These are phyloP conservation scores for Athrips mouffetella DNA, from an alignment of 2,888 invertebrate species.

Conservation along the genomic window DNA sequence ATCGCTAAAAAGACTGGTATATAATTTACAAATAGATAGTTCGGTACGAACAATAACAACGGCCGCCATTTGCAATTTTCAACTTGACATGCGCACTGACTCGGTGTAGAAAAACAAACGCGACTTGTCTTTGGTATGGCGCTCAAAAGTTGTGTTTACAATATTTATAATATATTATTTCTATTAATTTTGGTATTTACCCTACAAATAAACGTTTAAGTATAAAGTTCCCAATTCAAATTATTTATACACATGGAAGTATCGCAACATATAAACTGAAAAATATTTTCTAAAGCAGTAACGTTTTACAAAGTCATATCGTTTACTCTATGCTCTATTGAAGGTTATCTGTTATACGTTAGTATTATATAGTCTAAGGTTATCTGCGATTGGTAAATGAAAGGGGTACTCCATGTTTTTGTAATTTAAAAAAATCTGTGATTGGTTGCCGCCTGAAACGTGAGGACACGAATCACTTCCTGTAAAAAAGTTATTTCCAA, in stretches of 20 bases:
- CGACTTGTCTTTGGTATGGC: conserved; percentile 52
- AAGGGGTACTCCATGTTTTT: conserved; percentile 60
- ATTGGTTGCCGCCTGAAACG: conserved; percentile 69
- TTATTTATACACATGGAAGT: too few relatives aligned
- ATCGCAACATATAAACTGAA: too few relatives aligned
- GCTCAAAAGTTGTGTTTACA: conserved; percentile 33
- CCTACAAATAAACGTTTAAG: neutral
- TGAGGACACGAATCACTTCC: conserved; percentile 72
- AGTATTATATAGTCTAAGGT: too few relatives aligned
- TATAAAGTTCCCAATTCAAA: conserved; percentile 10
- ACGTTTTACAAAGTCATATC: conserved; percentile 49
- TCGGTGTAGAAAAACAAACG: conserved; percentile 68
- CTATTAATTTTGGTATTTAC: neutral
- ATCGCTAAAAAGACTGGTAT: conserved; percentile 82
- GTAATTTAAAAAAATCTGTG: conserved; percentile 35
- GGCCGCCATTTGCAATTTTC: conserved; percentile 99
- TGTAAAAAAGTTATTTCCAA: too few relatives aligned
- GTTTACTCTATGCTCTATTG: conserved; percentile 62
- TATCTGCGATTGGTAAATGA: conserved; percentile 53
- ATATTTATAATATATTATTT: too few relatives aligned
- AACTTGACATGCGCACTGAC: conserved; percentile 85
- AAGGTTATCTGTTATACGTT: conserved; percentile 40
- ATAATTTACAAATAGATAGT: conserved; percentile 84
- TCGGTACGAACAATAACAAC: conserved; percentile 99
- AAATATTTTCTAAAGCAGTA: conserved; percentile 17